Percentiles rank a stretch among this genome's conserved stretches.
Conservation (phyloP, 1,140 invertebrate species). For the Camponotus pennsylvanicus region DNA sequence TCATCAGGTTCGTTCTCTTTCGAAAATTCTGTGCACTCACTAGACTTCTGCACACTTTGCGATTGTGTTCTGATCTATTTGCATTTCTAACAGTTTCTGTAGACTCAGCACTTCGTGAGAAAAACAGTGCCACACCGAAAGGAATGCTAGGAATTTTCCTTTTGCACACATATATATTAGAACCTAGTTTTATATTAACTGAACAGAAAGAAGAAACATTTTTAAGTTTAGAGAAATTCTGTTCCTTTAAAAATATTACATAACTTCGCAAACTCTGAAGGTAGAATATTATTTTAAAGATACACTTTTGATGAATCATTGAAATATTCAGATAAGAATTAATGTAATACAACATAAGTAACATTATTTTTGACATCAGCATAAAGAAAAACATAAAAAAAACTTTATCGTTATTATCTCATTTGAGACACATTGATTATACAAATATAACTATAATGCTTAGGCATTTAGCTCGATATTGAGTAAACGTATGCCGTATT, state of each 20-base stretch:
- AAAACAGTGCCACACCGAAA: conserved; percentile 58
- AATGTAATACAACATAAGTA: neutral
- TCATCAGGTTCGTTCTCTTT: neutral
- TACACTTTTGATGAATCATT: neutral
- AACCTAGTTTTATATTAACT: neutral
- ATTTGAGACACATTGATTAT: neutral
- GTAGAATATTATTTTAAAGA: neutral
- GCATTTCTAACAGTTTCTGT: conserved; percentile 31
- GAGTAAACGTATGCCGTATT: conserved; percentile 52
- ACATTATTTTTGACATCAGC: neutral
- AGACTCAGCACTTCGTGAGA: conserved; percentile 56
- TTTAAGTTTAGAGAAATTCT: neutral
- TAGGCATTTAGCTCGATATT: neutral
- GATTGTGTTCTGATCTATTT: conserved; percentile 25
- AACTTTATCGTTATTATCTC: neutral
- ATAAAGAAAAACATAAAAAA: neutral
- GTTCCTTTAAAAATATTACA: neutral
- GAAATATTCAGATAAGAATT: neutral
- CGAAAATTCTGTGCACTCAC: neutral
- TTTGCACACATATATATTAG: neutral
- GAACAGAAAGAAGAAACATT: neutral
- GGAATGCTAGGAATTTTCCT: conserved; percentile 68
- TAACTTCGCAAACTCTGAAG: neutral
- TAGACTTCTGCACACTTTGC: conserved; percentile 12
- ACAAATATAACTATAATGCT: conserved; percentile 3